phyloP scores from a whole-genome alignment of 2,113 vertebrate genomes.

The Platysteira castanea region DNA sequence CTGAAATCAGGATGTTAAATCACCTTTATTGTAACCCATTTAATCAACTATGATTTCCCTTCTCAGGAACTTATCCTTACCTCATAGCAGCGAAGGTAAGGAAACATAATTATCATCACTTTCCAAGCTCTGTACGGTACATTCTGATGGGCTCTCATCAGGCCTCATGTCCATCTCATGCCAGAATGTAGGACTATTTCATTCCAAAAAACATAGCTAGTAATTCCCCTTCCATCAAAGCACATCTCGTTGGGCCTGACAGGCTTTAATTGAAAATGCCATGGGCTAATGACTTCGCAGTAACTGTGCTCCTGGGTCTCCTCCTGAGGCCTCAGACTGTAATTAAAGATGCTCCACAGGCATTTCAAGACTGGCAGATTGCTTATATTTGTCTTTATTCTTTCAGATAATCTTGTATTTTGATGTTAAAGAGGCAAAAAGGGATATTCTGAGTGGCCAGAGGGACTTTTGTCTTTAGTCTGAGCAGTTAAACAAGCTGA shows the following conservation, averaged over 20 bases:
- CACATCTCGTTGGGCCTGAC: neutral
- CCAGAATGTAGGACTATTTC: neutral
- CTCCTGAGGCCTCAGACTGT: neutral
- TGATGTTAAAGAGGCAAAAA: slow-evolving; percentile 9
- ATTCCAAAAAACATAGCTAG: neutral
- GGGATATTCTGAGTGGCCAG: neutral
- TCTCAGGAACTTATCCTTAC: neutral
- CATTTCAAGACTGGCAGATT: slow-evolving; percentile 2
- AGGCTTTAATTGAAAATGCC: slow-evolving; percentile 50
- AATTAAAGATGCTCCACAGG: slow-evolving; percentile 35
- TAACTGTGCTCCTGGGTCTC: neutral
- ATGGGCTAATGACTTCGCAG: slow-evolving; percentile 37
- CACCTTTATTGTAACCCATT: neutral
- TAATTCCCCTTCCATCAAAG: slow-evolving; percentile 21
- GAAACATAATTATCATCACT: neutral
- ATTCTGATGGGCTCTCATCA: neutral
- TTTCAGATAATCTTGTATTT: neutral
- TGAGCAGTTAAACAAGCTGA: neutral
- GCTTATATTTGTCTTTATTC: neutral
- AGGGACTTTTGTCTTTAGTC: neutral
- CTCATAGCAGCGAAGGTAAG: neutral
- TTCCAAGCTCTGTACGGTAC: neutral
- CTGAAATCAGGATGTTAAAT: neutral
- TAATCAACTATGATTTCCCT: neutral
- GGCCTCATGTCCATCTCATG: neutral